These are phyloP conservation scores for Cheiracanthium punctorium DNA, from an alignment of 2,888 invertebrate species.

Conservation along the genomic window DNA sequence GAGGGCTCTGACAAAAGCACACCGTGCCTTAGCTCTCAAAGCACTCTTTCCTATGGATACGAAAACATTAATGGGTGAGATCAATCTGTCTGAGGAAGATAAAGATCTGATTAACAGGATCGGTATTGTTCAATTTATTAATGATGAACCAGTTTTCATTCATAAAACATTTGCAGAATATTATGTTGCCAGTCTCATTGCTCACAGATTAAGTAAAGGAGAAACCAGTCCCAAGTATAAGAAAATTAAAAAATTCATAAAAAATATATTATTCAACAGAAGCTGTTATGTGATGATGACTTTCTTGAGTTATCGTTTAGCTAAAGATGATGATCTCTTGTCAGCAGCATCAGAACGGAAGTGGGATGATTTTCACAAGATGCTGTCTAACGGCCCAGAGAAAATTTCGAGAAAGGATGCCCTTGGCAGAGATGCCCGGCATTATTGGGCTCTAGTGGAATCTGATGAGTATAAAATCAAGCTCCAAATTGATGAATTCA, in stretches of 20 bases:
- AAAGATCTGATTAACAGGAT: background rate
- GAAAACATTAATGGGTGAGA: background rate
- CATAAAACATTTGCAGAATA: conserved; percentile 32
- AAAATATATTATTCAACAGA: background rate
- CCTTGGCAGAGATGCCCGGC: no score
- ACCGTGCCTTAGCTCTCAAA: background rate
- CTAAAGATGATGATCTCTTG: no score
- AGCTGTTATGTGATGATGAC: background rate
- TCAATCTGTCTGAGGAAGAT: background rate
- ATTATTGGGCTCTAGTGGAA: no score
- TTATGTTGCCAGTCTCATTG: conserved; percentile 24
- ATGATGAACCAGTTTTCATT: background rate
- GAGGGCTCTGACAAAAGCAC: background rate
- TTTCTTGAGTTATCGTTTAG: background rate
- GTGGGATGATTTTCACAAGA: no score
- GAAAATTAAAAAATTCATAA: background rate
- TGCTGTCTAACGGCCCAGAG: no score
- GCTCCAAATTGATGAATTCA: no score
- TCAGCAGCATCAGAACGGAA: no score
- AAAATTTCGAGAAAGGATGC: no score
- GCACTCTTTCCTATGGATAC: background rate
- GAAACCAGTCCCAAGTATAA: background rate
- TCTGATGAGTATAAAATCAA: no score
- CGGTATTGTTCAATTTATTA: conserved; percentile 1
- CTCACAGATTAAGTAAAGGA: background rate